phyloP scores from a whole-genome alignment of 2,888 invertebrate genomes.

The Caenorhabditis panamensis region DNA sequence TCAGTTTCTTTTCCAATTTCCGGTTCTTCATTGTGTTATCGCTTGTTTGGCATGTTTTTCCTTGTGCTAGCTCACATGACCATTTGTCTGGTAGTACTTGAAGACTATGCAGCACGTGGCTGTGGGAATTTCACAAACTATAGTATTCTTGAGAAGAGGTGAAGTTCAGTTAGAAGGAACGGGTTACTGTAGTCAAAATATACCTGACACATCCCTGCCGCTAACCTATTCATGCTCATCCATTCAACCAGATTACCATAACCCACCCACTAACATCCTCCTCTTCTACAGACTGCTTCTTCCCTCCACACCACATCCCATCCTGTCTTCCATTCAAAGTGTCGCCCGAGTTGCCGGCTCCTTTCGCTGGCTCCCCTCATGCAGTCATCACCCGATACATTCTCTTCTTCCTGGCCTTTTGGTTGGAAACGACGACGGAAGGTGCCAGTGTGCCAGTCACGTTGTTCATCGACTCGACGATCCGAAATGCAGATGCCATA shows the following conservation, averaged over 20 bases:
- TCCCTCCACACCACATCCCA: not conserved
- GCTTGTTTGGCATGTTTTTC: not conserved
- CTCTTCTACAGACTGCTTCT: not conserved
- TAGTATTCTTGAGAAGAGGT: too few relatives aligned
- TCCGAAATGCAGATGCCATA: constrained; percentile 43
- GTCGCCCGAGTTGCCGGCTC: constrained; percentile 25
- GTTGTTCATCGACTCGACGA: constrained; percentile 40
- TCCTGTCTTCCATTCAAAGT: constrained; percentile 42
- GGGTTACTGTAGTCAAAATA: too few relatives aligned
- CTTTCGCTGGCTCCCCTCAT: constrained; percentile 4
- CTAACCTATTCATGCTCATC: too few relatives aligned
- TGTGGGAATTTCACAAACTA: too few relatives aligned
- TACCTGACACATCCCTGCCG: too few relatives aligned
- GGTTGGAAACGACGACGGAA: constrained; percentile 5
- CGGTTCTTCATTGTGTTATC: constrained; percentile 2
- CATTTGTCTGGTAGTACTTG: not conserved
- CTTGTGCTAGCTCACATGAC: not conserved
- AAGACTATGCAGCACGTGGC: too few relatives aligned
- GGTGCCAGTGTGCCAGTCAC: constrained; percentile 37
- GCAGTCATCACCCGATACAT: constrained; percentile 9
- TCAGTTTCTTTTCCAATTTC: constrained; percentile 33
- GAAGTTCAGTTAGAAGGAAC: too few relatives aligned
- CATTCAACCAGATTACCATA: too few relatives aligned
- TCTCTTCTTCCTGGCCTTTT: constrained; percentile 10
- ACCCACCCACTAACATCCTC: too few relatives aligned